phyloP scores from a whole-genome alignment of 2,888 invertebrate genomes.

The Embidobia sp. region DNA sequence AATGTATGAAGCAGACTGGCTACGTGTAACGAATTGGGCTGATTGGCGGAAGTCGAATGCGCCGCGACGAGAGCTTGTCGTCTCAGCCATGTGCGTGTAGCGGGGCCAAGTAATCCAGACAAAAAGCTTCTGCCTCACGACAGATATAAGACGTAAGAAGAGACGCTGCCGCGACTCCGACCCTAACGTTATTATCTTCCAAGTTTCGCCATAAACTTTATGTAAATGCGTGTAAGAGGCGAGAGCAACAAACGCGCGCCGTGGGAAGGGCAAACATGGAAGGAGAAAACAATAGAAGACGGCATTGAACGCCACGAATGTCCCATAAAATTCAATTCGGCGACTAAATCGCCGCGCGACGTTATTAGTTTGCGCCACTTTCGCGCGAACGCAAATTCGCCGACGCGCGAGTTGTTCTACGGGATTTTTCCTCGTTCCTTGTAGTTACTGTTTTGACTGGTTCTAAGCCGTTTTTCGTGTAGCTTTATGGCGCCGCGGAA shows the following conservation, averaged over 20 bases:
- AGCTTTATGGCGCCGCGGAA: no score
- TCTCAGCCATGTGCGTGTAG: constrained; percentile 67
- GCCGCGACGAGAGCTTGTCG: constrained; percentile 57
- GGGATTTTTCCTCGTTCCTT: no score
- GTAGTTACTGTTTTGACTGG: no score
- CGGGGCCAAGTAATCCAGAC: constrained; percentile 65
- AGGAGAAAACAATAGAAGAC: not conserved
- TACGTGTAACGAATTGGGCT: constrained; percentile 62
- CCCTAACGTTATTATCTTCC: constrained; percentile 63
- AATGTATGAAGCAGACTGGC: constrained; percentile 25
- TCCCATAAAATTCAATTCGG: constrained; percentile 52
- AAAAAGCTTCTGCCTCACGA: constrained; percentile 64
- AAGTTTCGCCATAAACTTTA: constrained; percentile 63
- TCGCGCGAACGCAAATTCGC: no score
- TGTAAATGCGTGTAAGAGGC: constrained; percentile 47
- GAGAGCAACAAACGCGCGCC: not conserved
- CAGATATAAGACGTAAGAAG: constrained; percentile 64
- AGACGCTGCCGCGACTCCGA: constrained; percentile 32
- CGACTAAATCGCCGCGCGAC: constrained; percentile 1
- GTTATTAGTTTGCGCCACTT: constrained; percentile 20
- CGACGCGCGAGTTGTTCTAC: no score
- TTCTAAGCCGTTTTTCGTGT: no score
- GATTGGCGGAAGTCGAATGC: constrained; percentile 55
- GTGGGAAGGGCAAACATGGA: no score
- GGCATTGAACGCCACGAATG: constrained; percentile 35